Evolutionary conservation across 2,797 vertebrate genomes (phyloP), one percentile per base, ranked within the genome.

Genomic region (Miichthys miiuy): DNA sequence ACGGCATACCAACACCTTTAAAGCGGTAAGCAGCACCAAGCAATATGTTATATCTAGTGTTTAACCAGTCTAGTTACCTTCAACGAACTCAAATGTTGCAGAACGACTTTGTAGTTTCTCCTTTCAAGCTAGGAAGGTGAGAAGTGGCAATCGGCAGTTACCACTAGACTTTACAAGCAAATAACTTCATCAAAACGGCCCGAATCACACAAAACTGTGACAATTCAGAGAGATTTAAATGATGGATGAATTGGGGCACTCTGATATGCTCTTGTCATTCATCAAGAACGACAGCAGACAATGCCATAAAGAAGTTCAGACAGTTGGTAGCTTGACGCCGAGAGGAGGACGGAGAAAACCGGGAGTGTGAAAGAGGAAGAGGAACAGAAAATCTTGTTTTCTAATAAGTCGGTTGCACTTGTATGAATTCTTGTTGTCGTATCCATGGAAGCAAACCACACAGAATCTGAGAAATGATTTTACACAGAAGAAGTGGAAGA

Each of bases 271-370:
- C n/a, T 44, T 27, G 25, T 69, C 4, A 6, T 46, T 38, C 34
- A 38, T 9, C 8, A 47, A 34, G n/a, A 63, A 23, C 41, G 48
- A 60, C 46, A 14, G 58, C 20, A 67, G 62, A 74, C 71, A 69
- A 54, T 0, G 10, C 13, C 3, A 4, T 67, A 10, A 69, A 46
- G 42, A 51, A 42, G 63, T 58, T 47, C 65, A 68, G 54, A 25
- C 77, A 76, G 70, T 70, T 77, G 70, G 18, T n/a, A 12, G 64
- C 23, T 27, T 67, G 47, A 70, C 47, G 48, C 58, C 16, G 55
- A 41, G 46, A n/a, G 27, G 54, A 13, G 34, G 38, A n/a, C 21
- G 20, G 42, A 44, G 20, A 23, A 17, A 21, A 81, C 17, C 2
- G 20, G 9, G 5, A 4, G 17, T 14, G 20, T 30, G 55, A n/a